Percentiles rank a stretch among this genome's conserved stretches.
Conservation (phyloP, 2,888 invertebrate species). For the Panzeria rudis region DNA sequence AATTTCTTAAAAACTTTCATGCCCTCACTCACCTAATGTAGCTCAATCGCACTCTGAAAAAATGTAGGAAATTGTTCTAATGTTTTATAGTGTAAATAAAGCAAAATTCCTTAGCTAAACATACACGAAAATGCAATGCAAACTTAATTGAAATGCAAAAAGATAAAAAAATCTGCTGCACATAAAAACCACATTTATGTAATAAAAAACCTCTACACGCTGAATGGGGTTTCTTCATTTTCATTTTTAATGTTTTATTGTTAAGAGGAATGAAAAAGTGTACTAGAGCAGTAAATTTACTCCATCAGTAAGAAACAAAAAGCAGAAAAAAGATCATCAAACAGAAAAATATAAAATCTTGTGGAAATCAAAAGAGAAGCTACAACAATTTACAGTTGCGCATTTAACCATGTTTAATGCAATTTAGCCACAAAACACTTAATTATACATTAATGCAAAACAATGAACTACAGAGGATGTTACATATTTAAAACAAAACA, state of each 20-base stretch:
- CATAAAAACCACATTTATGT: conserved; percentile 64
- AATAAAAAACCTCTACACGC: conserved; percentile 62
- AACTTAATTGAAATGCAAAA: conserved; percentile 72
- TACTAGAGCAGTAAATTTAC: conserved; percentile 70
- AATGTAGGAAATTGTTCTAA: conserved; percentile 32
- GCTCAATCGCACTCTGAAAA: conserved; percentile 2
- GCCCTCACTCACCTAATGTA: neutral
- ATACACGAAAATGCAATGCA: conserved; percentile 20
- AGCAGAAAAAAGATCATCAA: conserved; percentile 32
- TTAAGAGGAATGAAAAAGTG: conserved; percentile 57
- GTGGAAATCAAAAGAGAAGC: conserved; percentile 41
- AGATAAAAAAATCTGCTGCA: conserved; percentile 52
- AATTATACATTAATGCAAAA: conserved; percentile 79
- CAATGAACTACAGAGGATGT: conserved; percentile 60
- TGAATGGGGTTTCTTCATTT: conserved; percentile 51
- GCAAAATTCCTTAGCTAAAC: conserved; percentile 49
- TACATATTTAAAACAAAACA: conserved; percentile 44
- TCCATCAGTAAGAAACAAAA: conserved; percentile 29
- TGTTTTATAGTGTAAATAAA: conserved; percentile 58
- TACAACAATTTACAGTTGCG: conserved; percentile 76
- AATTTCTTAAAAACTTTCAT: neutral
- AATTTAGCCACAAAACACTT: conserved; percentile 83
- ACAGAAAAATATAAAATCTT: conserved; percentile 13
- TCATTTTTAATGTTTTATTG: conserved; percentile 51
- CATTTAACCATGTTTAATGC: conserved; percentile 83